phyloP scores from a whole-genome alignment of 2,888 invertebrate species.

The Philereme vetulata region DNA sequence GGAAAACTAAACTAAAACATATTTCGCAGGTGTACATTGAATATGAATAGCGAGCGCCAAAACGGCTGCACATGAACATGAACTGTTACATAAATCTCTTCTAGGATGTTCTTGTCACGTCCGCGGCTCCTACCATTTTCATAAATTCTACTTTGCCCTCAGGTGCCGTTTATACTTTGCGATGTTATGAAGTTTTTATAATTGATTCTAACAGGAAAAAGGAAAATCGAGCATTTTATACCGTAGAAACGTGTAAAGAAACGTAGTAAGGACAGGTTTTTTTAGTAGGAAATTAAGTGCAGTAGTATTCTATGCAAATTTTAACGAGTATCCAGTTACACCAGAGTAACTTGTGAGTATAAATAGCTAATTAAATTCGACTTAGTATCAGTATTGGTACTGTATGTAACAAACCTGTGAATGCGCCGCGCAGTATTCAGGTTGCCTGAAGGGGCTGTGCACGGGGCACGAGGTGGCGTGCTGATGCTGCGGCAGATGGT shows the following conservation, averaged over 20 bases:
- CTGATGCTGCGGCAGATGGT: constrained; percentile 66
- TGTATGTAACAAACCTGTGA: constrained; percentile 63
- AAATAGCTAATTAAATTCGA: too few species aligned
- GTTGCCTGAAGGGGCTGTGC: constrained; percentile 89
- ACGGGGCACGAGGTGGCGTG: constrained; percentile 86
- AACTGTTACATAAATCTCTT: constrained; percentile 22
- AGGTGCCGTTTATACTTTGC: constrained; percentile 8
- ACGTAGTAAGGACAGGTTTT: too few species aligned
- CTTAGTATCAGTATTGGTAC: background rate
- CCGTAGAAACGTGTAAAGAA: too few species aligned
- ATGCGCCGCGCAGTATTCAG: constrained; percentile 78
- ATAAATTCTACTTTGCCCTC: constrained; percentile 20
- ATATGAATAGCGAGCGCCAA: constrained; percentile 14
- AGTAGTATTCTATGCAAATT: too few species aligned
- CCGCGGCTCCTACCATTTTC: constrained; percentile 17
- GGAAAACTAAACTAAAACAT: background rate
- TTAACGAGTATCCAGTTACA: too few species aligned
- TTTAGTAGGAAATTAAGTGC: too few species aligned
- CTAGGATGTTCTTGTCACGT: constrained; percentile 22
- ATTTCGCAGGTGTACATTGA: constrained; percentile 13
- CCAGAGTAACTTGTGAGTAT: too few species aligned
- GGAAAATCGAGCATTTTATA: too few species aligned
- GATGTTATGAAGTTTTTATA: background rate
- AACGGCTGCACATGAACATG: constrained; percentile 11
- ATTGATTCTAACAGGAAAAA: background rate